These are phyloP conservation scores for Pseudomugil tenellus DNA, from an alignment of 2,797 vertebrate genomes.

Conservation along the genomic window DNA sequence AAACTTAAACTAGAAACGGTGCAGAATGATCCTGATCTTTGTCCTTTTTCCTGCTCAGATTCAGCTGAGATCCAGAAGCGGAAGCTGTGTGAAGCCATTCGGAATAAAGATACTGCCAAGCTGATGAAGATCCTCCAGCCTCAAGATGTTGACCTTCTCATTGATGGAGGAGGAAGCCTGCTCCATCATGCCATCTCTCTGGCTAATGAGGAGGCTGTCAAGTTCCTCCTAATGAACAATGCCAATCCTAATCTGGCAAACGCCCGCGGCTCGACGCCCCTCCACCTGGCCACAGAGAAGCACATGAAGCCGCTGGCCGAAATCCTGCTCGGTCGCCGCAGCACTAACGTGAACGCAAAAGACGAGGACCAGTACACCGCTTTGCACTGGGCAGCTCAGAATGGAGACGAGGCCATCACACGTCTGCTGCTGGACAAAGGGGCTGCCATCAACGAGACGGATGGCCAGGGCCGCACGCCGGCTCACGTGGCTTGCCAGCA, in stretches of 20 bases:
- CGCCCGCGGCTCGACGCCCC: constrained; percentile 87
- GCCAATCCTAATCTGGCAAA: constrained; percentile 92
- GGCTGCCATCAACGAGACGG: constrained; percentile 87
- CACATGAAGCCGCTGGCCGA: constrained; percentile 88
- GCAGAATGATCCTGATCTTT: neutral
- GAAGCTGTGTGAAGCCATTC: constrained; percentile 92
- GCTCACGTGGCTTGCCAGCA: constrained; percentile 96
- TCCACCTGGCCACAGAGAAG: constrained; percentile 92
- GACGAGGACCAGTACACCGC: constrained; percentile 98
- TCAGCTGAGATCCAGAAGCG: constrained; percentile 91
- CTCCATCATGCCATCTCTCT: constrained; percentile 90
- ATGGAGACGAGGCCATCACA: constrained; percentile 90
- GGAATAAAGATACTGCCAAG: constrained; percentile 90
- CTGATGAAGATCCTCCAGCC: constrained; percentile 99
- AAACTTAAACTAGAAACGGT: neutral
- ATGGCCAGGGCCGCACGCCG: constrained; percentile 93
- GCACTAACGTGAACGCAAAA: constrained; percentile 91
- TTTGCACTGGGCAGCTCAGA: constrained; percentile 95
- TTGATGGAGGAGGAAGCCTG: constrained; percentile 90
- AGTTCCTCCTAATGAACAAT: constrained; percentile 94
- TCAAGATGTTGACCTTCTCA: constrained; percentile 92
- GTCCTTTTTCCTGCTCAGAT: constrained; percentile 75
- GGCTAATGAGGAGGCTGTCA: constrained; percentile 93
- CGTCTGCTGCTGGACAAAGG: constrained; percentile 91
- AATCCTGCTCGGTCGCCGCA: constrained; percentile 88